Percentiles rank a stretch among this genome's conserved stretches.
These are phyloP conservation scores for Gobiocypris rarus DNA, from an alignment of 2,113 vertebrate species.

Conservation along the genomic window DNA sequence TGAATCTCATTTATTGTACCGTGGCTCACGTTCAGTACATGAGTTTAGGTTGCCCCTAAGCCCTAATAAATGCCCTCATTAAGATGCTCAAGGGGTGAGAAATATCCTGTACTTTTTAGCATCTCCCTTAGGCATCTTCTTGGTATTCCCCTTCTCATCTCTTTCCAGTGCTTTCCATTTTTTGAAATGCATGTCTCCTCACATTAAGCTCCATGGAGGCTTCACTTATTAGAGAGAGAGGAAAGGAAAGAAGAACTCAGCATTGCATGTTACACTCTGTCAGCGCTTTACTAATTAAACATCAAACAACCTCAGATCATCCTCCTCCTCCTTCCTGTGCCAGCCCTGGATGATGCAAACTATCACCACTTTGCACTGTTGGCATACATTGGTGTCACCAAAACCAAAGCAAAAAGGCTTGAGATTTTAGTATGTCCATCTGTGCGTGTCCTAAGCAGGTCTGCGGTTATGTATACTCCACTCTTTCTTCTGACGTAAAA, in stretches of 20 bases:
- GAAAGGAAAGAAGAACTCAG: constrained; percentile 24
- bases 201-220: constrained; percentile 56
- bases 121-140: constrained; percentile 26
- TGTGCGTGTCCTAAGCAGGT: background rate
- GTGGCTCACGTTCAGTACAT: background rate
- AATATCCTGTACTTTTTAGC: constrained; percentile 17
- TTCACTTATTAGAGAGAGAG: constrained; percentile 48
- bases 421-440: background rate
- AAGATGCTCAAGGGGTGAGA: constrained; percentile 19
- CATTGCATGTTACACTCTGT: constrained; percentile 35
- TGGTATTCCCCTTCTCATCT: constrained; percentile 21
- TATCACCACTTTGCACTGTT: constrained; percentile 10
- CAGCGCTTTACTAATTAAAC: constrained; percentile 62
- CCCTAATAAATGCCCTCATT: background rate
- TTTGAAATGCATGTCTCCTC: constrained; percentile 59
- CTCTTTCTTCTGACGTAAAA: background rate
- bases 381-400: background rate
- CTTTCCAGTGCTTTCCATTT: background rate
- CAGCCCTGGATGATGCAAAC: constrained; percentile 31
- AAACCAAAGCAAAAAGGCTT: background rate
- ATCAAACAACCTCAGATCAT: constrained; percentile 47
- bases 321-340: constrained; percentile 14
- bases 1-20: background rate
- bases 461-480: background rate
- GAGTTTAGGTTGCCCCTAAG: constrained; percentile 7